Evolutionary conservation across 2,113 vertebrate genomes (phyloP), one percentile per base, ranked within the genome.

Genomic region (Aegithalos caudatus): DNA sequence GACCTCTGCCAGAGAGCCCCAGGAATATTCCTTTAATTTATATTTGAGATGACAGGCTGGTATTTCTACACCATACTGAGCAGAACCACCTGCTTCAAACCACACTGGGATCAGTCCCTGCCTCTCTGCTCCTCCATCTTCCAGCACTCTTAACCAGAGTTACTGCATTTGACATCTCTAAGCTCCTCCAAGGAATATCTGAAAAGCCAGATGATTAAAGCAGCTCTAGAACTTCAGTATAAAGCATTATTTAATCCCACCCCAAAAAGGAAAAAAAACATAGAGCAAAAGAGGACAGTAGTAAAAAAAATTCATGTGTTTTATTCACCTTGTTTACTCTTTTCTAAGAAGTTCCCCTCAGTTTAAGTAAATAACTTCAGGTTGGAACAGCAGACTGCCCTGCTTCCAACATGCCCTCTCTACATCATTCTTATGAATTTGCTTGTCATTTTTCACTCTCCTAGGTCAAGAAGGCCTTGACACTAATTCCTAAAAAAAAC

Each of bases 1-100:
- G 78, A 84, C 57, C 70, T 76, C 73, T 69, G 65, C 53, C 37
- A 69, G 73, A 91, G 22, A 71, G 70, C 61, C 40, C 15, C 81
- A 90, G 82, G 76, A 94, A 93, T 77, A 33, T 15, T 94, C 11
- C 50, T 81, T n/a, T 90, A 92, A 94, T 92, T 96, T 94, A 11
- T 86, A 83, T 90, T 51, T 95, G 84, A 82, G 58, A 61, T 88
- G 74, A 92, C 84, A 94, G 64, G 27, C 45, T 82, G 79, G 47
- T 67, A 74, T 90, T 95, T 95, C 84, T 90, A 48, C n/a, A 53
- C 25, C 62, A 67, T 37, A 10, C 40, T 8, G n/a, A 84, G 84
- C 53, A 93, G 65, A 89, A 45, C 31, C 87, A 95, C 86, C 53
- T 85, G 83, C 50, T 57, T 76, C 66, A 92, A 92, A 27, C 48